Evolutionary conservation across 1,140 invertebrate species (phyloP).

Genomic region (Drosophila subpulchrella): DNA sequence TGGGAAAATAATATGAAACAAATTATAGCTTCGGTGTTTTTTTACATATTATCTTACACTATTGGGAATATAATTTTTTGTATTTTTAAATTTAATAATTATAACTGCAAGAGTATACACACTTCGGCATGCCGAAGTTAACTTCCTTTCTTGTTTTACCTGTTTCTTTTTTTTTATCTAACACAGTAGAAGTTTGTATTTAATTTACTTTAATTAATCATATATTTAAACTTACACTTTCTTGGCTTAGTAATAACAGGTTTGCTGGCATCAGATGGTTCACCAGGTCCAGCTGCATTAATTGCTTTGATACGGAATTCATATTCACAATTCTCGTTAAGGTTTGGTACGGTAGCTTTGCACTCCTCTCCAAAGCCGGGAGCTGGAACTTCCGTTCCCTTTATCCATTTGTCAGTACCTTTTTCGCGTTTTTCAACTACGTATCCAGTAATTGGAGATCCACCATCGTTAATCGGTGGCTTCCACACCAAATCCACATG

Average conservation of each 20-base stretch:
- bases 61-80: too few relatives aligned
- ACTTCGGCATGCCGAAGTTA: too few relatives aligned
- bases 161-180: too few relatives aligned
- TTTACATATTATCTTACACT: too few relatives aligned
- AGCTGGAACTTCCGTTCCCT: slow-evolving; percentile 90
- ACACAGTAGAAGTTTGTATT: too few relatives aligned
- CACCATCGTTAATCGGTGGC: slow-evolving; percentile 94
- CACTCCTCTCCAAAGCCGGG: slow-evolving; percentile 86
- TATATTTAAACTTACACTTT: slow-evolving; percentile 88
- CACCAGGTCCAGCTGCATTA: slow-evolving; percentile 97
- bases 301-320: slow-evolving; percentile 98
- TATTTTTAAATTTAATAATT: too few relatives aligned
- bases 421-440: slow-evolving; percentile 97
- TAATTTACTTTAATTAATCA: too few relatives aligned
- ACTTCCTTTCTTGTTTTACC: too few relatives aligned
- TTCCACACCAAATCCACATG: slow-evolving; percentile 96
- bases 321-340: slow-evolving; percentile 97
- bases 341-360: slow-evolving; percentile 93
- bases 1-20: too few relatives aligned
- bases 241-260: slow-evolving; percentile 96
- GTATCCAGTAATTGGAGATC: slow-evolving; percentile 96
- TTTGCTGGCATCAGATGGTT: slow-evolving; percentile 95
- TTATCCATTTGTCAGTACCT: slow-evolving; percentile 93
- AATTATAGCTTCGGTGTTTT: too few relatives aligned
- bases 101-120: too few relatives aligned